Evolutionary conservation across 2,888 invertebrate genomes (phyloP).

Genomic region (Sclerodermus sp.): DNA sequence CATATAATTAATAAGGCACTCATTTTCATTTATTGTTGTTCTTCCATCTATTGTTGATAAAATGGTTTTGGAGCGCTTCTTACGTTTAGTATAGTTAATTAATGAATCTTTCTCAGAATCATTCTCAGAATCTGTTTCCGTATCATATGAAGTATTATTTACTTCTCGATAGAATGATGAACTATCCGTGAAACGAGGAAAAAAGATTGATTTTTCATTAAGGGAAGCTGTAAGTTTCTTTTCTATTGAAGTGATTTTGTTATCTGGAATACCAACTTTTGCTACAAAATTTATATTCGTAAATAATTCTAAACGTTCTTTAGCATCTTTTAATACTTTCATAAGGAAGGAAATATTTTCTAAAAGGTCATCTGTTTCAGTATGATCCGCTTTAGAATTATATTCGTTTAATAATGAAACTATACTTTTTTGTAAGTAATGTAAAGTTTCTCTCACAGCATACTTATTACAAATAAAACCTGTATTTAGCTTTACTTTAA

Average conservation of each 20-base stretch:
- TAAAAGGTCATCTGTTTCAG: conserved; percentile 5
- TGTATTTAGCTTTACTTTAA: conserved; percentile 42
- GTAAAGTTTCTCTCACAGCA: conserved; percentile 64
- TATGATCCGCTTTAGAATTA: conserved; percentile 5
- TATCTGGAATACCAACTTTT: conserved; percentile 35
- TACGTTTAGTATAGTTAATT: conserved; percentile 54
- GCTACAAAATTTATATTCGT: conserved; percentile 61
- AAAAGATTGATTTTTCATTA: conserved; percentile 30
- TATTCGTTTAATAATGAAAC: conserved; percentile 55
- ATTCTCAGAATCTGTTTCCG: conserved; percentile 32
- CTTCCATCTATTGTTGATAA: conserved; percentile 49
- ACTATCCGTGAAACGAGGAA: conserved; percentile 23
- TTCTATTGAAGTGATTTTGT: neutral
- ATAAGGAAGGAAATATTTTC: conserved; percentile 9
- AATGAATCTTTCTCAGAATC: conserved; percentile 49
- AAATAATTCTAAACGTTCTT: conserved; percentile 75
- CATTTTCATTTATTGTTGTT: conserved; percentile 44
- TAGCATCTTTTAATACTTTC: conserved; percentile 63
- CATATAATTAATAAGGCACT: conserved; percentile 69
- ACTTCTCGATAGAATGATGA: conserved; percentile 37
- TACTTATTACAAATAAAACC: conserved; percentile 66
- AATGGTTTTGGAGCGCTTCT: conserved; percentile 51
- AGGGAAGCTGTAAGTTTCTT: neutral
- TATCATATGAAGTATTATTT: conserved; percentile 36
- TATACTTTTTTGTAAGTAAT: conserved; percentile 63